These are phyloP conservation scores for Stegastes partitus DNA, from an alignment of 2,113 vertebrate species.

Conservation along the genomic window DNA sequence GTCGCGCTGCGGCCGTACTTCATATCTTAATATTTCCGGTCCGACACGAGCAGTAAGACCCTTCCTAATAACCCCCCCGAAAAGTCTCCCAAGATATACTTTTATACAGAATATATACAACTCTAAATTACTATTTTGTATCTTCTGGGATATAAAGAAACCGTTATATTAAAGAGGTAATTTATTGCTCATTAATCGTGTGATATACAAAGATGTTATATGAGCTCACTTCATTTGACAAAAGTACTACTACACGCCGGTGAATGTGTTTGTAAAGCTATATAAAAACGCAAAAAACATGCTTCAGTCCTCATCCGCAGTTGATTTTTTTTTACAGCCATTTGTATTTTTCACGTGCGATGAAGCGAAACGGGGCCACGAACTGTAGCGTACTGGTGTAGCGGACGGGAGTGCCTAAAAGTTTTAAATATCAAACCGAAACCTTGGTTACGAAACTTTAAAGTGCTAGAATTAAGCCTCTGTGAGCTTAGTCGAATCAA, in stretches of 20 bases:
- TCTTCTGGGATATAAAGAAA: slow-evolving; percentile 78
- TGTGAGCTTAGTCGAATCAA: slow-evolving; percentile 50
- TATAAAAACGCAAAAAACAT: slow-evolving; percentile 49
- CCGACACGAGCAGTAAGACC: slow-evolving; percentile 45
- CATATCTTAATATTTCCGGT: slow-evolving; percentile 56
- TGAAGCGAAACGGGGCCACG: slow-evolving; percentile 40
- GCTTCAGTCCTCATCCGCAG: slow-evolving; percentile 49
- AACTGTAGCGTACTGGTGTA: slow-evolving; percentile 57
- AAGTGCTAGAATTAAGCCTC: slow-evolving; percentile 59
- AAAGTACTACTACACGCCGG: slow-evolving; percentile 64
- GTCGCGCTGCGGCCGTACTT: slow-evolving; percentile 39
- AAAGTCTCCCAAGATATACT: slow-evolving; percentile 75
- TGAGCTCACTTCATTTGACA: slow-evolving; percentile 62
- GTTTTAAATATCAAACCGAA: slow-evolving; percentile 47
- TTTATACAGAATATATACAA: slow-evolving; percentile 83
- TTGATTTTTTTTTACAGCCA: slow-evolving; percentile 45
- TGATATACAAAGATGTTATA: slow-evolving; percentile 66
- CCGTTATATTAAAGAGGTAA: slow-evolving; percentile 78
- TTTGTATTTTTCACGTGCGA: slow-evolving; percentile 51
- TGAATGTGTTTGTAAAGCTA: slow-evolving; percentile 75
- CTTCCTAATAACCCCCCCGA: slow-evolving; percentile 51
- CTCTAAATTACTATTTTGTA: slow-evolving; percentile 84
- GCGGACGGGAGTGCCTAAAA: slow-evolving; percentile 73
- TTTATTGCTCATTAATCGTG: slow-evolving; percentile 73
- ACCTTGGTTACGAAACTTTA: slow-evolving; percentile 60